phyloP scores from a whole-genome alignment of 2,888 invertebrate species.

The Sycophila texana region DNA sequence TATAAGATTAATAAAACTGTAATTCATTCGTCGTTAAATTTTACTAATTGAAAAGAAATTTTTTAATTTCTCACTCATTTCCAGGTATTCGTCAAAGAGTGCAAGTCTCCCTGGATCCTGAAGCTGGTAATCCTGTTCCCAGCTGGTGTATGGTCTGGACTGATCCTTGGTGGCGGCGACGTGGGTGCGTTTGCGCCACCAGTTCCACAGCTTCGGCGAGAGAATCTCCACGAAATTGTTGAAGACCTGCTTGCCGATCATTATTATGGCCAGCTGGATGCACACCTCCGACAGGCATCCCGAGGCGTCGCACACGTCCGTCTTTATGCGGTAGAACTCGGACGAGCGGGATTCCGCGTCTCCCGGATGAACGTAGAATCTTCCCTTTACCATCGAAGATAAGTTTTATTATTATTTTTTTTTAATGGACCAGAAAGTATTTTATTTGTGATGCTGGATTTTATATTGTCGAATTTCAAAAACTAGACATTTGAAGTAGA shows the following conservation, averaged over 20 bases:
- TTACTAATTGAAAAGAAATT: background rate
- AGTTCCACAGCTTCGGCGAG: conserved; percentile 92
- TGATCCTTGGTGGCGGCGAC: conserved; percentile 85
- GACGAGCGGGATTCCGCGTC: conserved; percentile 85
- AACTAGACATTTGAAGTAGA: too few species aligned
- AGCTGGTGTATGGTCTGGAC: conserved; percentile 85
- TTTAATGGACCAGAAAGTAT: too few species aligned
- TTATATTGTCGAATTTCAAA: too few species aligned
- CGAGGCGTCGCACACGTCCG: conserved; percentile 93
- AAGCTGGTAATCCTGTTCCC: conserved; percentile 97
- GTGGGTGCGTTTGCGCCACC: conserved; percentile 91
- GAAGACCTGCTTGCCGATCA: conserved; percentile 96
- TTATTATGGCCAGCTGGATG: conserved; percentile 93
- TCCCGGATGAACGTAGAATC: conserved; percentile 92
- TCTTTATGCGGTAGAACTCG: conserved; percentile 86
- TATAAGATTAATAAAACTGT: too few species aligned
- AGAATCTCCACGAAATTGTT: conserved; percentile 95
- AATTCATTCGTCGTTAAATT: too few species aligned
- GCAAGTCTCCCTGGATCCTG: conserved; percentile 92
- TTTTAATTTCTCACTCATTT: conserved; percentile 89
- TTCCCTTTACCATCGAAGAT: conserved; percentile 77
- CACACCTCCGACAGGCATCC: conserved; percentile 95
- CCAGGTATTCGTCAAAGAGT: conserved; percentile 96
- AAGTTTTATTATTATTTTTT: too few species aligned
- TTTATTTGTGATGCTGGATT: too few species aligned